These are phyloP conservation scores for Schizotus pectinicornis DNA, from an alignment of 2,888 invertebrate species.

Conservation along the genomic window DNA sequence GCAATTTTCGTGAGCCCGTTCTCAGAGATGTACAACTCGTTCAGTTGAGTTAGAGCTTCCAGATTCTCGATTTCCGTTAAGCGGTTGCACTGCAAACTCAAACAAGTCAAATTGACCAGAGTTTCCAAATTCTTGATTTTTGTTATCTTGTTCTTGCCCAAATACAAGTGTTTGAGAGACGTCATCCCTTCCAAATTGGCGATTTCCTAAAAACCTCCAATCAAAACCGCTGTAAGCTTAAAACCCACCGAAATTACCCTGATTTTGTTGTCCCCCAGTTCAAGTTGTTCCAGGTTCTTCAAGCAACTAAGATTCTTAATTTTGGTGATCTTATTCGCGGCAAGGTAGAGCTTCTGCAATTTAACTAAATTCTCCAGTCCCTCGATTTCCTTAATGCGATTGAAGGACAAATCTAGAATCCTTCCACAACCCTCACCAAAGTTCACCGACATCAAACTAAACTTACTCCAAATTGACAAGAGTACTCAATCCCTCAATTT, in stretches of 20 bases:
- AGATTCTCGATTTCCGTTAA: slow-evolving; percentile 87
- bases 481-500: slow-evolving; percentile 87
- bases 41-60: slow-evolving; percentile 73
- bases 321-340: slow-evolving; percentile 86
- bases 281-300: slow-evolving; percentile 79
- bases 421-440: slow-evolving; percentile 56
- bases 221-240: neutral
- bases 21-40: slow-evolving; percentile 91
- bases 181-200: slow-evolving; percentile 82
- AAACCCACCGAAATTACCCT: slow-evolving; percentile 63
- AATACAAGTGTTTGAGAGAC: slow-evolving; percentile 78
- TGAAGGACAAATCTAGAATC: slow-evolving; percentile 93
- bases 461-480: slow-evolving; percentile 89
- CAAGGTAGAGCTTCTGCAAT: slow-evolving; percentile 83
- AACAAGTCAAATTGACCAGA: slow-evolving; percentile 73
- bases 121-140: slow-evolving; percentile 83
- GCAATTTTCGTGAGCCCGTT: slow-evolving; percentile 87
- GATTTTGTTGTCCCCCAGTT: slow-evolving; percentile 94
- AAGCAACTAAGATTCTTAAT: slow-evolving; percentile 89
- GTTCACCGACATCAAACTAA: neutral
- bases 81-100: slow-evolving; percentile 92
- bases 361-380: slow-evolving; percentile 78
- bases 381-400: slow-evolving; percentile 86
- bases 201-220: slow-evolving; percentile 68
- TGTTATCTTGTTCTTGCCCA: slow-evolving; percentile 95